Percentiles rank a stretch among this genome's conserved stretches.
Evolutionary conservation across 2,797 vertebrate species (phyloP).

Genomic region (Artibeus jamaicensis): DNA sequence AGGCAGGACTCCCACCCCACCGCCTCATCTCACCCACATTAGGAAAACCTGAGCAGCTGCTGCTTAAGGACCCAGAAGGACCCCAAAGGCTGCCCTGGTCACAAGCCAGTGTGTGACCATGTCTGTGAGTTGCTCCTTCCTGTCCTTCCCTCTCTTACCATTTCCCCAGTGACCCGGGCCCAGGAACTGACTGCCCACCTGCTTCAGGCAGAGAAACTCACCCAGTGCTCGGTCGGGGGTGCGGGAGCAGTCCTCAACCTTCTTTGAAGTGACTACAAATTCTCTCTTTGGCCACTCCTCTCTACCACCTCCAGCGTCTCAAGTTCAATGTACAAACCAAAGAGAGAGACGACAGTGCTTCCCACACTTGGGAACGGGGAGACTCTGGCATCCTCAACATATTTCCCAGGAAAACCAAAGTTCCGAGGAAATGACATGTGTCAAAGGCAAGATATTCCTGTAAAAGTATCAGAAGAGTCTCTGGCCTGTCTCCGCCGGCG

Average conservation of each 20-base stretch:
- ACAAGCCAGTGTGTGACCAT: neutral
- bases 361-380: neutral
- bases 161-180: slow-evolving; percentile 19
- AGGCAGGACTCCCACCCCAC: neutral
- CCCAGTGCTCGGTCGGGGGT: neutral
- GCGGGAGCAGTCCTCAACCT: neutral
- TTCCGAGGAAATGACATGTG: neutral
- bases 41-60: neutral
- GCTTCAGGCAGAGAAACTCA: neutral
- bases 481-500: neutral
- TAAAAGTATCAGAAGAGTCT: neutral
- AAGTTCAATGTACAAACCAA: neutral
- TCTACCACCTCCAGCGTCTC: neutral
- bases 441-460: neutral
- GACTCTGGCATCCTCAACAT: neutral
- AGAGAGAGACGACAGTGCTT: neutral
- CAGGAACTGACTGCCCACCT: neutral
- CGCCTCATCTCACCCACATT: neutral
- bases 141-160: neutral
- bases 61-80: neutral
- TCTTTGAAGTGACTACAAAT: neutral
- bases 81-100: neutral
- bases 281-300: neutral
- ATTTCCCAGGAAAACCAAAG: neutral
- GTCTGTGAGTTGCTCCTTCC: neutral